Evolutionary conservation across 2,113 vertebrate species (phyloP), one percentile per base, ranked within the genome.

Genomic region (Nesospiza acunhae): DNA sequence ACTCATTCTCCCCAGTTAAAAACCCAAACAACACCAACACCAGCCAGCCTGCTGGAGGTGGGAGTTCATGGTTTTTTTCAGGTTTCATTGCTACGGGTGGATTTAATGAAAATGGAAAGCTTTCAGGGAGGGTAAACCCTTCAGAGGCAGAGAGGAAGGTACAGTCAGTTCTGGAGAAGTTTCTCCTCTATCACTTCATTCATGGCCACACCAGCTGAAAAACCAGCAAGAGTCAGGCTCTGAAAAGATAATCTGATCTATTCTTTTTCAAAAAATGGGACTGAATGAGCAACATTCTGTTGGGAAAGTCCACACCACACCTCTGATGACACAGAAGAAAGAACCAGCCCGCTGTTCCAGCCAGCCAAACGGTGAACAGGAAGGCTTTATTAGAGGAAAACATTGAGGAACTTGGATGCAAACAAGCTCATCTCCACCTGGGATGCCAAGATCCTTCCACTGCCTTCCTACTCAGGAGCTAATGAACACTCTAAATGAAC

Each of bases 381-480:
- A 94, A 56, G 33, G 24, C 31, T 73, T 70, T 33, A 19, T 9
- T 20, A 49, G 70, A 83, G 78, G 28, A 82, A 68, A 78, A 60
- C 35, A 74, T 55, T 3, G 3, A 79, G 46, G 26, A 90, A 59
- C 23, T 37, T 1, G 4, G 74, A 58, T 23, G 49, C 47, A 73
- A 70, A 70, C 35, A 69, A 63, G 31, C 41, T 62, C 50, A 62
- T 15, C 14, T 26, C 28, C 63, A 50, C 20, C 59, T 59, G 46
- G 23, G 31, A 83, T 19, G 37, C 50, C 35, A 56, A 90, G 27
- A 16, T 33, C 46, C 72, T 47, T 15, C 15, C 21, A 7, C 17
- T 42, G 26, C 5, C 28, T 30, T 49, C 0, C 0, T 7, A 9
- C 11, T 46, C 9, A 56, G 26, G 35, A 56, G 66, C 39, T 74